A percentile compares a stretch with the other conserved stretches of the same genome.
Conservation (phyloP, 2,797 vertebrate genomes). For the Champsocephalus esox region DNA sequence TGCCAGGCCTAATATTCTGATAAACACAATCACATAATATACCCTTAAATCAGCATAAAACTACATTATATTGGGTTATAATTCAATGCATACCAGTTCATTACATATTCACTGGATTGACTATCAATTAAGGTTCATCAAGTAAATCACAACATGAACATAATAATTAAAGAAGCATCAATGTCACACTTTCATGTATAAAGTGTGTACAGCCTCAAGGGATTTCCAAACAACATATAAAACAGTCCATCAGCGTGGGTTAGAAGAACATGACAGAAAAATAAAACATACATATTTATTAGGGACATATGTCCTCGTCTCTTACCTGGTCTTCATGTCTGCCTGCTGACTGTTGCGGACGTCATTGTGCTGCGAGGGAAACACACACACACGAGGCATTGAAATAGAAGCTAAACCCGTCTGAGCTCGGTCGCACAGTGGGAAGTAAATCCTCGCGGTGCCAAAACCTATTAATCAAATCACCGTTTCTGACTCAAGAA, state of each 20-base stretch:
- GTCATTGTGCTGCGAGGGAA: constrained; percentile 56
- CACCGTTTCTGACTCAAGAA: constrained; percentile 4
- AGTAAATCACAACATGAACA: not conserved
- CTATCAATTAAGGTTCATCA: not conserved
- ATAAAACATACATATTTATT: not conserved
- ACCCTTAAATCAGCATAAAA: no score
- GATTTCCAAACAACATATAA: not conserved
- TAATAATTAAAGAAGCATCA: not conserved
- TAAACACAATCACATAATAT: no score
- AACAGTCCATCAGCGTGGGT: not conserved
- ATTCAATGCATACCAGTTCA: not conserved
- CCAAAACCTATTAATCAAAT: constrained; percentile 38
- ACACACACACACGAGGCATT: constrained; percentile 48
- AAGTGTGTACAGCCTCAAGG: not conserved
- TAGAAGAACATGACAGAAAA: not conserved
- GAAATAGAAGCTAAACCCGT: constrained; percentile 61
- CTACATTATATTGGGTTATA: no score
- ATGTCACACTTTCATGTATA: not conserved
- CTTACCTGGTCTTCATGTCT: constrained; percentile 95
- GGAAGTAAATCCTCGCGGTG: constrained; percentile 34
- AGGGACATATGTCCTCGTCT: not conserved
- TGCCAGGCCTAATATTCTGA: not conserved
- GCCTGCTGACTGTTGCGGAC: constrained; percentile 83
- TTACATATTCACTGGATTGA: not conserved
- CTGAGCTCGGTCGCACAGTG: constrained; percentile 53